Conservation (phyloP, 1,140 invertebrate species). For the Yoshiicerus persimilis region DNA sequence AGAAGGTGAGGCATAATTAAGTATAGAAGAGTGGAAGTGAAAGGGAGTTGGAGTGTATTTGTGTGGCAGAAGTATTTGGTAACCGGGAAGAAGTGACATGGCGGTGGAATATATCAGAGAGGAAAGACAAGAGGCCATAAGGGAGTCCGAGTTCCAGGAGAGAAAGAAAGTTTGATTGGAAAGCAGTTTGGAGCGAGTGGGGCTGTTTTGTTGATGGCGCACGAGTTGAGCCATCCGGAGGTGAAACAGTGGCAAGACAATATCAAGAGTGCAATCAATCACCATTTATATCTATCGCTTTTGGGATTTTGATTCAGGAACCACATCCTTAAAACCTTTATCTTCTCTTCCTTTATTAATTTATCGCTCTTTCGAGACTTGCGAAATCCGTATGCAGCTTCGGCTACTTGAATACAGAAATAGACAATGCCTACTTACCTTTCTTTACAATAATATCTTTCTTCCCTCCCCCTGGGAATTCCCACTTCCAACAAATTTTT, state of each 20-base stretch:
- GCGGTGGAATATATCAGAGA: not conserved
- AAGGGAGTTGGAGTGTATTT: not conserved
- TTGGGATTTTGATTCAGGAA: conserved; percentile 46
- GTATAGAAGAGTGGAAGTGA: not conserved
- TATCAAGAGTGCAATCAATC: conserved; percentile 50
- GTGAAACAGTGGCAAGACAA: conserved; percentile 26
- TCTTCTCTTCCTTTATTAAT: conserved; percentile 48
- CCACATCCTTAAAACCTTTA: conserved; percentile 35
- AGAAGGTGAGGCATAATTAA: not conserved
- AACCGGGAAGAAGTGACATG: not conserved
- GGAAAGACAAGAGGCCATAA: conserved; percentile 3
- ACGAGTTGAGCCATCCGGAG: not conserved
- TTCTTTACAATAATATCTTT: not conserved
- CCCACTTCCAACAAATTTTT: conserved; percentile 24
- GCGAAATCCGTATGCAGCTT: conserved; percentile 22
- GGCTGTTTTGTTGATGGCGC: conserved; percentile 7
- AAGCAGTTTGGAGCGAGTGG: conserved; percentile 17
- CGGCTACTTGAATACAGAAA: not conserved
- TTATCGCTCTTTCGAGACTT: conserved; percentile 49
- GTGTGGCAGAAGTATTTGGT: not conserved
- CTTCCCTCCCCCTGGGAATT: conserved; percentile 29
- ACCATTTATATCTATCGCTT: conserved; percentile 50
- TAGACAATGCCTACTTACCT: not conserved
- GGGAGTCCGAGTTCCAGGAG: conserved; percentile 1
- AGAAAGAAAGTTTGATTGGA: conserved; percentile 29